Conservation (phyloP, 2,113 vertebrate genomes). For the Brienomyrus longianalis region DNA sequence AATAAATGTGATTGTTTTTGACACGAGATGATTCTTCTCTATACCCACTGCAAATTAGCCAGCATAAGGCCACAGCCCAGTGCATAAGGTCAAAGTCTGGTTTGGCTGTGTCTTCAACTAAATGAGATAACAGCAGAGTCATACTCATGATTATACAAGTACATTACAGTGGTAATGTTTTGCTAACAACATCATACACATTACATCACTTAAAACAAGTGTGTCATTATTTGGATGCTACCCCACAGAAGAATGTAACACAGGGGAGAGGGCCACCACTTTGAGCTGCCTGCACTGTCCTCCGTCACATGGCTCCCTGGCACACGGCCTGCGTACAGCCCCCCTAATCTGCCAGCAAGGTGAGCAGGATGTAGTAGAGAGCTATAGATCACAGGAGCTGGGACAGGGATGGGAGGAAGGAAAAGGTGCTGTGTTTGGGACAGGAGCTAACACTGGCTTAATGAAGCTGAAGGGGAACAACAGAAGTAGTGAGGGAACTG, state of each 20-base stretch:
- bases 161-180: neutral
- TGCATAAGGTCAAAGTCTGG: neutral
- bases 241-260: neutral
- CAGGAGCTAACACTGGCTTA: neutral
- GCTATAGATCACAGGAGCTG: neutral
- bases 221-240: neutral
- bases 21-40: neutral
- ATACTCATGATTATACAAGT: neutral
- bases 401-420: neutral
- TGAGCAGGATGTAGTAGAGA: neutral
- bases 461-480: neutral
- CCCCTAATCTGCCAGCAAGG: neutral
- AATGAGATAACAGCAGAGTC: neutral
- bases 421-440: neutral
- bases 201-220: neutral
- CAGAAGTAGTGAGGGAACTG: neutral
- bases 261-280: neutral
- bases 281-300: neutral
- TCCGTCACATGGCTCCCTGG: neutral
- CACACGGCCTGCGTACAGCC: neutral
- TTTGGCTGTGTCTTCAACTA: neutral
- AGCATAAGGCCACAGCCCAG: neutral
- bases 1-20: neutral
- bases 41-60: neutral
- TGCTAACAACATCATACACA: neutral